Evolutionary conservation across 2,797 vertebrate genomes (phyloP), one percentile per base, ranked within the genome.

Genomic region (Synaphobranchus kaupii): DNA sequence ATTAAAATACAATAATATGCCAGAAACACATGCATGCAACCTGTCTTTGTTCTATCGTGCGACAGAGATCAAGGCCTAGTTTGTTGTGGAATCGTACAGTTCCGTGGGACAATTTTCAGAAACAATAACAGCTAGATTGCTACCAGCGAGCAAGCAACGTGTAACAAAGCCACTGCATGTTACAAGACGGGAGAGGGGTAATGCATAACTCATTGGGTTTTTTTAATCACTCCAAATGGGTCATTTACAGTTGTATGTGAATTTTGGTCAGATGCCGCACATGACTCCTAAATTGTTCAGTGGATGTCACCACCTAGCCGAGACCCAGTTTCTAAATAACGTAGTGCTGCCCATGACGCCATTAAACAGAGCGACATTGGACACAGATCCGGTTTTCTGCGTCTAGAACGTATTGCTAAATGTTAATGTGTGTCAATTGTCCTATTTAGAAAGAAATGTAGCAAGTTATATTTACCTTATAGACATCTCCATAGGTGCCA

Each of bases 401-500:
- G 81, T 54, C 28, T 17, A 44, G n/a, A 54, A 83, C 6, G 25
- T 31, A 20, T 17, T 31, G 13, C n/a, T 31, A 25, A 17, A 15
- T 83, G 25, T 31, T 50, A 17, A 12, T 31, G 17, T 83, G 50
- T 34, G 15, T 83, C 56, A 63, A 5, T 68, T 85, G 1, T 47
- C n/a, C 5, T 13, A 78, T 28, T 17, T 10, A 25, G 4, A 80
- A 47, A 47, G 25, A 78, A 44, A 83, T n/a, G 9, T 31, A 83
- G 83, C 73, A 84, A 85, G 68, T 34, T 91, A 93, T 92, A 90
- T 91, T 93, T 94, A 99, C 98, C 98, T 99, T 99, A 94, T 99
- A 99, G 90, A 99, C 98, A 96, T 99, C 98, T 93, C 98, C 98
- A 94, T 99, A 99, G 87, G 98, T 99, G 95, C 98, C 98, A 93